phyloP scores from a whole-genome alignment of 2,888 invertebrate genomes.

The Isoperla grammatica region DNA sequence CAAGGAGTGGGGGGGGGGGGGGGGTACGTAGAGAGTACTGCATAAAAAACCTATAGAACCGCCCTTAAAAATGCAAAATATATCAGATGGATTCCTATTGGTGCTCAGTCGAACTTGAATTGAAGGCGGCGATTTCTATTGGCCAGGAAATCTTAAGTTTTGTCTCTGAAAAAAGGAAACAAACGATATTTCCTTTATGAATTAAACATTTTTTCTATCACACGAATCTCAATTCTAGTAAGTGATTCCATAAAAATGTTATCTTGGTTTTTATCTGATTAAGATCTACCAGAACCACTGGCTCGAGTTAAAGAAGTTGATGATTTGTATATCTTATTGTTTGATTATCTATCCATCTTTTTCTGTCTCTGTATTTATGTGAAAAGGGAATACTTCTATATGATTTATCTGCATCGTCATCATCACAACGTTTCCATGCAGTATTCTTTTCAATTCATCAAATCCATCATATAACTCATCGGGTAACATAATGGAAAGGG shows the following conservation, averaged over 20 bases:
- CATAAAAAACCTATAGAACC: neutral
- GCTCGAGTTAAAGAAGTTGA: too few species aligned
- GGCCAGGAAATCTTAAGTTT: neutral
- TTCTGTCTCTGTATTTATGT: too few species aligned
- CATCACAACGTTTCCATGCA: too few species aligned
- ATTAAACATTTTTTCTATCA: neutral
- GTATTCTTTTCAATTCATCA: too few species aligned
- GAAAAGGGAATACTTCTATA: too few species aligned
- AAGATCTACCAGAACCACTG: too few species aligned
- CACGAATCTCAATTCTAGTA: neutral
- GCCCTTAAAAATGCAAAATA: slow-evolving; percentile 14
- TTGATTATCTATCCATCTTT: too few species aligned
- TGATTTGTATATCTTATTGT: too few species aligned
- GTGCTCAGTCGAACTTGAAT: neutral
- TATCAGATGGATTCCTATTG: slow-evolving; percentile 7
- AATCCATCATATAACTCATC: too few species aligned
- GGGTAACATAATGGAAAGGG: too few species aligned
- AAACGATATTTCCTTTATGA: neutral
- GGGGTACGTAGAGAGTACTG: slow-evolving; percentile 13
- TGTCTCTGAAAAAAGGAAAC: neutral
- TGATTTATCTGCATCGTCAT: too few species aligned
- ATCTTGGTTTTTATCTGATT: neutral
- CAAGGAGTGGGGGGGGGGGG: neutral
- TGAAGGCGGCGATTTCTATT: neutral
- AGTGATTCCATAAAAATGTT: neutral